A percentile compares a stretch with the other conserved stretches of the same genome.
phyloP scores from a whole-genome alignment of 2,113 vertebrate genomes.

The Athene noctua region DNA sequence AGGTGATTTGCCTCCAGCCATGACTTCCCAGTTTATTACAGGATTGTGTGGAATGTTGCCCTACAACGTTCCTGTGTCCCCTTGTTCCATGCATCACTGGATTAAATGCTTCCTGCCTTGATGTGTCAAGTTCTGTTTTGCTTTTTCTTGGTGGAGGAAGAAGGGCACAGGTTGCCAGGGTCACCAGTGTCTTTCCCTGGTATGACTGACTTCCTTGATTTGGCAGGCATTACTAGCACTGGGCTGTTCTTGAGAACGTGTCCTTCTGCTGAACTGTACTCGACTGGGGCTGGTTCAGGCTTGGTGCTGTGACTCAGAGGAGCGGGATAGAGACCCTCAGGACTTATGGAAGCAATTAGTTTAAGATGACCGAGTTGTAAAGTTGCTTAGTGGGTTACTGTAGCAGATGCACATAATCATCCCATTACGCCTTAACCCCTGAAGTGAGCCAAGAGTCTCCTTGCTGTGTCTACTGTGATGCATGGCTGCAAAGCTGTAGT shows the following conservation, averaged over 20 bases:
- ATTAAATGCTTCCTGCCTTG: background rate
- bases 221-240: background rate
- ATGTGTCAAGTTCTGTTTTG: background rate
- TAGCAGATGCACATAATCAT: background rate
- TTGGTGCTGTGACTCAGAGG: constrained; percentile 20
- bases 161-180: background rate
- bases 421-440: background rate
- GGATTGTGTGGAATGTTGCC: background rate
- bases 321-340: background rate
- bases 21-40: background rate
- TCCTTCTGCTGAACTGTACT: constrained; percentile 6
- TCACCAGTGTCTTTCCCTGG: background rate
- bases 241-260: background rate
- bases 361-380: background rate
- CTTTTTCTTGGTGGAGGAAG: background rate
- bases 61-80: background rate
- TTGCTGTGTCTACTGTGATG: background rate
- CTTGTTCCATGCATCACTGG: background rate
- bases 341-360: background rate
- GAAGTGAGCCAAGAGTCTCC: background rate
- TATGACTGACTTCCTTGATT: background rate
- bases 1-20: background rate
- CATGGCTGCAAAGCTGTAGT: background rate
- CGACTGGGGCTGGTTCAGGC: background rate
- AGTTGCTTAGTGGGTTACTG: background rate